Evolutionary conservation across 1,140 invertebrate genomes (phyloP), one percentile per base, ranked within the genome.

Genomic region (Pseudomyrmex sp.): DNA sequence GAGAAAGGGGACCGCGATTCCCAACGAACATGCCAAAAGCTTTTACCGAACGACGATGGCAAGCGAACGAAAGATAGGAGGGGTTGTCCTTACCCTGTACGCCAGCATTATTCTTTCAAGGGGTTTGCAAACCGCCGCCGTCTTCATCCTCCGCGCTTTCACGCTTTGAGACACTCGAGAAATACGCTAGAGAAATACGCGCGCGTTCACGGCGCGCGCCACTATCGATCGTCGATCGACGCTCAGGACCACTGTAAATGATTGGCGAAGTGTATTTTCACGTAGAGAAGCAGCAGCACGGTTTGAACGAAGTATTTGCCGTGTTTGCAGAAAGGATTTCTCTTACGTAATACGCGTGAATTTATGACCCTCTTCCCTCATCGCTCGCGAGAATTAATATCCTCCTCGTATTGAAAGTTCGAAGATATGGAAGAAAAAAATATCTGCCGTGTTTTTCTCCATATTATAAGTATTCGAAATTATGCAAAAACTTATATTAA

Each of bases 91-190:
- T 74, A 35, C 35, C 44, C 68, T 87, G 87, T 46, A 68, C 48
- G 63, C 46, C 50, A 73, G 72, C 84, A 88, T 89, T 89, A 84
- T 89, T 89, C 87, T 86, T 86, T 89, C 82, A 62, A 89, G 84
- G 12, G 70, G 56, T 80, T 87, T 59, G 82, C 76, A 75, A 82
- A 73, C 77, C 63, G 80, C 72, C 73, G 56, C 46, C 70, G 76
- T 84, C 82, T 65, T 82, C 83, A 66, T 50, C 5, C 35, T 35
- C n/a, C 74, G 46, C 58, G 74, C 79, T 87, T 86, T 85, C 76
- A 87, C 77, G 65, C 50, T 23, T 72, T 73, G 50, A 35, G 35
- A 1, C 69, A 61, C 76, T 87, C 68, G 84, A 83, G 66, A 35
- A 35, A 35, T 13, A 48, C 46, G 48, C 23, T 46, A 84, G 59